Evolutionary conservation across 1,140 invertebrate genomes (phyloP), one percentile per base, ranked within the genome.

Genomic region (Drosophila prosaltans): DNA sequence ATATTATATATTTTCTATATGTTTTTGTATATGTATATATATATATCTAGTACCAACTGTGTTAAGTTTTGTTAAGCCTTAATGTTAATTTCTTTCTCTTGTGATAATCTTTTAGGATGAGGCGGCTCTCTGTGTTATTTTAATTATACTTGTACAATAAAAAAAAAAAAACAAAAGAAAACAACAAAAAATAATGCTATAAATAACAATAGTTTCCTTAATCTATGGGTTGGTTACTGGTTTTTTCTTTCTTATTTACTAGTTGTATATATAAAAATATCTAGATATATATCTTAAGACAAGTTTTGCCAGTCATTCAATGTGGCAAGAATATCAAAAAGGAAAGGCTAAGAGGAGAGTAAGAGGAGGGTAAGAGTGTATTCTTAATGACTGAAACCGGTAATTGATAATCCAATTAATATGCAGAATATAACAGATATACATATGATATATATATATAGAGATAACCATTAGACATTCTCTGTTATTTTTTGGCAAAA

Each of bases 21-120:
- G 3, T 5, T 24, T 51, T 30, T 40, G 55, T 67, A 36, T 77
- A 43, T 54, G 64, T 70, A 40, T 58, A 43, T 70, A 36, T 36
- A 36, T 3, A 36, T 36, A 36, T 30, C 4, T 36, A 36, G 32
- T 36, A 36, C 6, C 1, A 36, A 36, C 32, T 36, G 32, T 51
- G 30, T 43, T 69, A 65, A 74, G 45, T 51, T 64, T 72, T 69
- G 45, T 67, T 62, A 39, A 36, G 32, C 54, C 43, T 9, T 24
- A 36, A 36, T 36, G 6, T 36, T 9, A 39, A 3, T 71, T 48
- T 45, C 64, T 51, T 62, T 74, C 6, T 36, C 32, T 74, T 88
- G 84, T 88, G 84, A 88, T 88, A 88, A 74, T 72, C 64, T 60
- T 65, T 65, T 51, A 51, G 24, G 57, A 51, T 57, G 62, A 72